phyloP scores from a whole-genome alignment of 2,797 vertebrate species.

The Acanthiza pusilla region DNA sequence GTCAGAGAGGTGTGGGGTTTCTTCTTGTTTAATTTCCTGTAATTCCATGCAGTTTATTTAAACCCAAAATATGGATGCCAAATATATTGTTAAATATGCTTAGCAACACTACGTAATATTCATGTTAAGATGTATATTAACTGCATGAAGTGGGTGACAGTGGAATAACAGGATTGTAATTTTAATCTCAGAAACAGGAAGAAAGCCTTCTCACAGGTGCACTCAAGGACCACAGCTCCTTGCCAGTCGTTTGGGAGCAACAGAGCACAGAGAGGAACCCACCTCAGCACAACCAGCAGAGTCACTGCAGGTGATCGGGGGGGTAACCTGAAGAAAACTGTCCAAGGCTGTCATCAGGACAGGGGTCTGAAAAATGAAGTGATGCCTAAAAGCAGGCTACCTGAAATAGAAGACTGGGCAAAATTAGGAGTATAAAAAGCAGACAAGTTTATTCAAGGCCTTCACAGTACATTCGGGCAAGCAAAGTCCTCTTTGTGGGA shows the following conservation, averaged over 20 bases:
- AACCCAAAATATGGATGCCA: background rate
- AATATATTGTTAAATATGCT: background rate
- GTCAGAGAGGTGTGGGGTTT: background rate
- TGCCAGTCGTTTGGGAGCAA: slow-evolving; percentile 35
- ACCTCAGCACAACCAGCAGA: background rate
- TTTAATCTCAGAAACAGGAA: slow-evolving; percentile 60
- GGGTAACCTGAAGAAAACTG: background rate
- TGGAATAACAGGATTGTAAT: slow-evolving; percentile 37
- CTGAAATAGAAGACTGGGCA: too few species aligned
- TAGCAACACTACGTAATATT: background rate
- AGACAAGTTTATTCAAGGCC: too few species aligned
- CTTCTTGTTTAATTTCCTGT: background rate
- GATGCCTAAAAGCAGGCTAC: too few species aligned
- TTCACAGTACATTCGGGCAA: too few species aligned
- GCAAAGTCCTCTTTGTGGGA: too few species aligned
- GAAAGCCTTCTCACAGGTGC: slow-evolving; percentile 18
- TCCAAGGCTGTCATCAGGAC: background rate
- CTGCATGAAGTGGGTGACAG: background rate
- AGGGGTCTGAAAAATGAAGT: background rate
- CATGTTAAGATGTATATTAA: background rate
- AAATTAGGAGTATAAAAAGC: too few species aligned
- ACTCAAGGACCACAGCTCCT: slow-evolving; percentile 70
- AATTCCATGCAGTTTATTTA: background rate
- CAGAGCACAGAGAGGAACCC: background rate
- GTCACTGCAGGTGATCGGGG: slow-evolving; percentile 64